A percentile compares a stretch with the other conserved stretches of the same genome.
phyloP scores from a whole-genome alignment of 2,888 invertebrate genomes.

The Nomada lathburiana region DNA sequence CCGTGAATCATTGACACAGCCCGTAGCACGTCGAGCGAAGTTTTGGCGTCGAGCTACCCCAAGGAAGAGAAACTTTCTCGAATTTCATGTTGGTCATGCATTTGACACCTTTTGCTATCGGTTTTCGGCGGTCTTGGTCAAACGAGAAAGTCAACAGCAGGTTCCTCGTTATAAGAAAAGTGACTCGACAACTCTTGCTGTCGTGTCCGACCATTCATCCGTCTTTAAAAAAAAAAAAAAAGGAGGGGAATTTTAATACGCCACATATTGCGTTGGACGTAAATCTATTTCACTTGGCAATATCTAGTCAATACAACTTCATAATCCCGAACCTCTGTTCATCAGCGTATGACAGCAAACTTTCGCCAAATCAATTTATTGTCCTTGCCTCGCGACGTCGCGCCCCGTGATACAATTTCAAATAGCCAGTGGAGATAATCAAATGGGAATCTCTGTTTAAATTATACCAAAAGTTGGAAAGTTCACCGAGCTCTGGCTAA shows the following conservation, averaged over 20 bases:
- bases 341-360: neutral
- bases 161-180: slow-evolving; percentile 16
- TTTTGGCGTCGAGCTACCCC: slow-evolving; percentile 9
- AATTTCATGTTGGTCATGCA: slow-evolving; percentile 23
- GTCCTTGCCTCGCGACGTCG: neutral
- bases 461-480: slow-evolving; percentile 17
- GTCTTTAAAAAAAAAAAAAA: no score
- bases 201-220: neutral
- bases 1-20: slow-evolving; percentile 7
- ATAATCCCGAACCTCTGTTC: slow-evolving; percentile 2
- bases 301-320: neutral
- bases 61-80: slow-evolving; percentile 14
- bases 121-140: slow-evolving; percentile 27
- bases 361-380: slow-evolving; percentile 19
- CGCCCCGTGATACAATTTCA: neutral
- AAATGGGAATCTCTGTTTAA: slow-evolving; percentile 20
- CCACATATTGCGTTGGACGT: neutral
- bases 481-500: neutral
- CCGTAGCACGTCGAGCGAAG: slow-evolving; percentile 19
- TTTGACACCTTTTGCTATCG: slow-evolving; percentile 38
- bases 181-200: neutral
- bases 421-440: slow-evolving; percentile 8
- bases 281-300: neutral
- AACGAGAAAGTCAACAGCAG: slow-evolving; percentile 13
- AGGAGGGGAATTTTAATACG: no score